Base-by-base conservation (phyloP, 2,797 vertebrate species). In the Pachyuromys duprasi region DNA sequence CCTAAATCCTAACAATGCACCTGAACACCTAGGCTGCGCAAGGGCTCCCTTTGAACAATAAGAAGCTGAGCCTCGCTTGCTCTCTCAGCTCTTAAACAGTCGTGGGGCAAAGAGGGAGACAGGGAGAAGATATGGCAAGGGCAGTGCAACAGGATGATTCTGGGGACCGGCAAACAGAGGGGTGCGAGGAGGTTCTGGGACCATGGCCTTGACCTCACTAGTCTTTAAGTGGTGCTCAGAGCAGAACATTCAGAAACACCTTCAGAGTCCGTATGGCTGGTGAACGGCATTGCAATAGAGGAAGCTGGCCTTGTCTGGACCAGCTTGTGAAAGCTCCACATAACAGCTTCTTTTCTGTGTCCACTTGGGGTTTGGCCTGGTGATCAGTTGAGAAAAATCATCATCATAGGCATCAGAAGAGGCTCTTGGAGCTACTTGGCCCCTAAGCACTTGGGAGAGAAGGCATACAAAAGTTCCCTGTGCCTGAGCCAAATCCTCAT, bases 141-240 rank as follows among this genome's bases (percentile, higher is more conserved):
- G 86, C 69, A 55, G 96, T 86, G 90, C 89, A 96, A 90, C 9
- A 93, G 96, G 96, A 95, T 94, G 93, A 63, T 90, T 97, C 97
- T 89, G 79, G 97, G 96, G 97, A 96, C 45, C 26, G 20, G 13
- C 14, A 86, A 45, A 14, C 7, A 17, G 57, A 42, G 24, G 42
- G 62, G 95, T 98, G 96, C 97, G 89, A 96, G 90, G 96, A 97
- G 92, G 94, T 97, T 95, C 94, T 94, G 94, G 92, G 89, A 95
- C 93, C 88, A 36, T 95, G 96, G 97, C 97, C 96, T 81, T 2
- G 92, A 96, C 94, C 96, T 97, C 89, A 97, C 98, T 98, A 97
- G 96, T 97, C 96, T 97, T 98, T 97, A 97, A 98, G 93, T 94
- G 95, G 96, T 97, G 93, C 97, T 97, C 49, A 98, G 97, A 97